These are phyloP conservation scores for Euschistus heros DNA, from an alignment of 1,140 invertebrate species.

Conservation along the genomic window DNA sequence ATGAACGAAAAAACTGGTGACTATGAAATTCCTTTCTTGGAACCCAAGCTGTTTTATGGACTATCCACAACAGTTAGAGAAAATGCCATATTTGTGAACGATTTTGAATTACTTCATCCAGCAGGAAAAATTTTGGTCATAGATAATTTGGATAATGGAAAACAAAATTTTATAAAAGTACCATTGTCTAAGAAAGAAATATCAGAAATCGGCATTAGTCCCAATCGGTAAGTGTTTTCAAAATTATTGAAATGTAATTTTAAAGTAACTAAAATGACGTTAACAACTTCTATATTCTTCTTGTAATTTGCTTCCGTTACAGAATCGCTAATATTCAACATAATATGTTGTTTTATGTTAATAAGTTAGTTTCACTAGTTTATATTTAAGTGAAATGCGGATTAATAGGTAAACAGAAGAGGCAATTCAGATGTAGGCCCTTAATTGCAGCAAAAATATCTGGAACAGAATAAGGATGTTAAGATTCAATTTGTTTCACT, in stretches of 20 bases:
- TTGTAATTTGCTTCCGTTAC: not conserved
- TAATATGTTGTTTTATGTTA: no score
- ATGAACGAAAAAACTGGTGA: not conserved
- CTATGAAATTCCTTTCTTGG: slow-evolving; percentile 31
- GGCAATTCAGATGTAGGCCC: no score
- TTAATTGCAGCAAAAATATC: no score
- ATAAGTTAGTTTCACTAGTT: no score
- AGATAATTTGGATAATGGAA: slow-evolving; percentile 40
- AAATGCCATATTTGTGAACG: slow-evolving; percentile 52
- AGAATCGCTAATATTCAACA: not conserved
- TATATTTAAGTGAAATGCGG: no score
- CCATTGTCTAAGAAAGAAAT: slow-evolving; percentile 11
- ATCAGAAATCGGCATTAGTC: slow-evolving; percentile 1
- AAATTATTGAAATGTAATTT: not conserved
- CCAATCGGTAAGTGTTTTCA: slow-evolving; percentile 14
- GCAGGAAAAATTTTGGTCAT: slow-evolving; percentile 51
- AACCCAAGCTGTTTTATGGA: slow-evolving; percentile 34
- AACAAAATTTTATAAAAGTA: slow-evolving; percentile 17
- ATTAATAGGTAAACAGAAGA: no score
- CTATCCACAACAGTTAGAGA: slow-evolving; percentile 44
- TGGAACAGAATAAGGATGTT: no score
- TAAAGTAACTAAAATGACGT: not conserved
- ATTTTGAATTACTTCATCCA: slow-evolving; percentile 55
- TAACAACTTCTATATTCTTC: no score
- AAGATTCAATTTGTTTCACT: no score